phyloP scores from a whole-genome alignment of 1,140 invertebrate genomes.

The Prorops nasuta region DNA sequence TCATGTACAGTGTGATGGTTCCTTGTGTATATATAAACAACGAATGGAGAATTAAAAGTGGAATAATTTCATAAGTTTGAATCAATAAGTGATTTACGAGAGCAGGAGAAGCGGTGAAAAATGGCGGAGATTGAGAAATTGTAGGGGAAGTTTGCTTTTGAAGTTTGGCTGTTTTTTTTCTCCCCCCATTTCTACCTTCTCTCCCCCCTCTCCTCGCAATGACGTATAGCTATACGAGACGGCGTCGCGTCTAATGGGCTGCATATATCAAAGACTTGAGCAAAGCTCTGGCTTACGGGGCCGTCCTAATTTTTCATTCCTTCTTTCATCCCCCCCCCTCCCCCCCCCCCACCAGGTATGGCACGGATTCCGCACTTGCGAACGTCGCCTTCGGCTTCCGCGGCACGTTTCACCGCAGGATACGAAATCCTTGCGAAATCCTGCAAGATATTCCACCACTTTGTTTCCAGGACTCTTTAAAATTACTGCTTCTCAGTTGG shows the following conservation, averaged over 20 bases:
- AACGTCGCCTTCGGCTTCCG: not conserved
- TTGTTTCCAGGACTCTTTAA: constrained; percentile 6
- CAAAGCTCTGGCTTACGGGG: constrained; percentile 7
- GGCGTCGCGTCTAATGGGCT: constrained; percentile 12
- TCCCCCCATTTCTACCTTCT: too few species aligned
- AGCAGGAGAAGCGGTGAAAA: not conserved
- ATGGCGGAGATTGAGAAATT: constrained; percentile 5
- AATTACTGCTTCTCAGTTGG: too few species aligned
- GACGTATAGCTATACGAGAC: not conserved
- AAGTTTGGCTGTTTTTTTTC: constrained; percentile 4
- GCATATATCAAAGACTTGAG: constrained; percentile 13
- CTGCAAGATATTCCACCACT: constrained; percentile 13
- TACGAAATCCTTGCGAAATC: constrained; percentile 13
- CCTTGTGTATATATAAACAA: too few species aligned
- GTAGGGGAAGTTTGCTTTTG: not conserved
- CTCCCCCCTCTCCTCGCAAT: too few species aligned
- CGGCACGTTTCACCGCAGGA: not conserved
- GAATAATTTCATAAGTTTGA: too few species aligned
- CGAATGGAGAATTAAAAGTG: too few species aligned
- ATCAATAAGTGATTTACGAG: too few species aligned
- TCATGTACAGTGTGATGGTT: too few species aligned
- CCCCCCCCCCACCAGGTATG: too few species aligned
- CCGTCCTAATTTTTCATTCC: constrained; percentile 14
- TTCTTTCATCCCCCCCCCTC: not conserved
- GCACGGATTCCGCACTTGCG: not conserved